phyloP scores from a whole-genome alignment of 2,888 invertebrate species.

The Sarcophaga subvicina region DNA sequence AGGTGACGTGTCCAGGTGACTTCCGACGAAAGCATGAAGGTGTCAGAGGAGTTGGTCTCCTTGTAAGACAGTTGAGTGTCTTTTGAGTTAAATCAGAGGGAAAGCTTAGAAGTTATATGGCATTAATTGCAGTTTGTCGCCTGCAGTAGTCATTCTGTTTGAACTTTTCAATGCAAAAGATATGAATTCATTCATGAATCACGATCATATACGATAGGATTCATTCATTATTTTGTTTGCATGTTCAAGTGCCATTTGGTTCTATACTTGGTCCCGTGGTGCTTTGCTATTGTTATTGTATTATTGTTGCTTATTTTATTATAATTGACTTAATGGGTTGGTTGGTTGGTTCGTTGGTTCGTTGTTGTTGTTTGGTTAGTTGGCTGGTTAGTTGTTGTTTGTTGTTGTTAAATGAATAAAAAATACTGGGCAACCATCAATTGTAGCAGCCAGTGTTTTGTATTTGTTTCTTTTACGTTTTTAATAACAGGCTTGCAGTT shows the following conservation, averaged over 20 bases:
- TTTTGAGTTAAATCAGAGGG: too few species aligned
- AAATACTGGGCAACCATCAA: slow-evolving; percentile 46
- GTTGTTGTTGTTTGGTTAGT: neutral
- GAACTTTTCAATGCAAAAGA: neutral
- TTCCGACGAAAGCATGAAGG: too few species aligned
- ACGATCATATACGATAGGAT: neutral
- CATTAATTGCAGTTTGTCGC: neutral
- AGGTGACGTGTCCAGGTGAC: too few species aligned
- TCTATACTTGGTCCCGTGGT: neutral
- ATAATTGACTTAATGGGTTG: neutral
- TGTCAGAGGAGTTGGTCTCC: too few species aligned
- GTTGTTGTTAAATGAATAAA: neutral
- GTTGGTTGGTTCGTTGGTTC: neutral
- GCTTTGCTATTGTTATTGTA: neutral
- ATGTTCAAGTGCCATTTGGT: slow-evolving; percentile 50
- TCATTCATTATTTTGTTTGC: slow-evolving; percentile 19
- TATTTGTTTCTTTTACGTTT: slow-evolving; percentile 48
- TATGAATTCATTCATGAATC: neutral
- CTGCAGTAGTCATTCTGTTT: neutral
- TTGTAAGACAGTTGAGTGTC: too few species aligned
- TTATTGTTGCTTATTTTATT: slow-evolving; percentile 1
- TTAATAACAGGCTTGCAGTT: slow-evolving; percentile 65
- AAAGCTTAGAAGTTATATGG: too few species aligned
- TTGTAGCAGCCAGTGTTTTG: slow-evolving; percentile 16
- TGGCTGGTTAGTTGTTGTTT: neutral